Evolutionary conservation across 1,140 invertebrate species (phyloP).

Genomic region (Drosophila pachea): DNA sequence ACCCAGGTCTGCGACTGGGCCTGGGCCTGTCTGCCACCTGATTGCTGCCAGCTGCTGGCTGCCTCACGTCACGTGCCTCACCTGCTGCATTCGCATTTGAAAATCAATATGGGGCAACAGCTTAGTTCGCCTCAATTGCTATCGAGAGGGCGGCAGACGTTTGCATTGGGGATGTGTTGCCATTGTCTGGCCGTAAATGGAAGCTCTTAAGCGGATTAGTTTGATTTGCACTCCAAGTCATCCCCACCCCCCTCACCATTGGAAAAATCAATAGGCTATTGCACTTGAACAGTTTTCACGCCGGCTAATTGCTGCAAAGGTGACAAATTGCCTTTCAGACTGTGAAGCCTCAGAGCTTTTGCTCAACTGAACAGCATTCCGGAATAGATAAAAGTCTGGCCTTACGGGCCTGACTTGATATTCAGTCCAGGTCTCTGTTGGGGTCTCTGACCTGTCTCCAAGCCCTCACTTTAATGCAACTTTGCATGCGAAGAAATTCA

Average conservation of each 20-base stretch:
- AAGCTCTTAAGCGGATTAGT: conserved; percentile 73
- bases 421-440: too few species aligned
- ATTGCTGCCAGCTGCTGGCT: conserved; percentile 1
- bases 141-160: conserved; percentile 13
- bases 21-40: conserved; percentile 11
- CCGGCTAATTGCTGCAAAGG: conserved; percentile 49
- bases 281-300: conserved; percentile 41
- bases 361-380: too few species aligned
- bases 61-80: conserved; percentile 57
- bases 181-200: conserved; percentile 52
- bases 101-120: conserved; percentile 59
- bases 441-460: too few species aligned
- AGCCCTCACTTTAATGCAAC: too few species aligned
- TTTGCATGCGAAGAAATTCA: too few species aligned
- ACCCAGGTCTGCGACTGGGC: neutral
- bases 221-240: conserved; percentile 56
- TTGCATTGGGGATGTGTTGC: conserved; percentile 27
- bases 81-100: conserved; percentile 43
- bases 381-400: too few species aligned
- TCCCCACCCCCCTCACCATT: conserved; percentile 2
- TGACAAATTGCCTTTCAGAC: conserved; percentile 16
- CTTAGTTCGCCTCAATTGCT: conserved; percentile 54
- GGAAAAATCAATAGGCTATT: conserved; percentile 70
- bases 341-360: neutral
- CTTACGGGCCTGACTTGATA: too few species aligned